phyloP scores from a whole-genome alignment of 2,113 vertebrate genomes.

The Phylloscopus trochiloides region DNA sequence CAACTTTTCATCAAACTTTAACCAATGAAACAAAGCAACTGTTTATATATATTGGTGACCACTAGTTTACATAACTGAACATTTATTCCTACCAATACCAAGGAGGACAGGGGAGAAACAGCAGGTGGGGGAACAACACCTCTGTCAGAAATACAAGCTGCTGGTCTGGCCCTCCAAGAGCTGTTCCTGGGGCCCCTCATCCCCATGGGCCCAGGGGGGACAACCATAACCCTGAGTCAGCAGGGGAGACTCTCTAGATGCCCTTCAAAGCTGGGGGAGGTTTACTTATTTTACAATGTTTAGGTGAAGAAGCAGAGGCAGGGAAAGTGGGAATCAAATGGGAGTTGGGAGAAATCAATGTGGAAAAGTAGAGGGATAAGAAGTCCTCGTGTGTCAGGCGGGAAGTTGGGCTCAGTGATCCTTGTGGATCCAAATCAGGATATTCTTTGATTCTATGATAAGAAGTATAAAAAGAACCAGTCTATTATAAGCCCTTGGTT shows the following conservation, averaged over 20 bases:
- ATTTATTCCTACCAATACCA: background rate
- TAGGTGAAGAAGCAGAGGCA: background rate
- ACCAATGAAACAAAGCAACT: background rate
- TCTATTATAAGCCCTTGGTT: background rate
- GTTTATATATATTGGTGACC: background rate
- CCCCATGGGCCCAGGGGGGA: rapidly evolving
- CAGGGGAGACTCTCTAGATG: background rate
- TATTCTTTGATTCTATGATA: background rate
- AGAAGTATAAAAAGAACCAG: background rate
- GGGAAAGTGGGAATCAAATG: background rate
- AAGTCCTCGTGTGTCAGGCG: background rate
- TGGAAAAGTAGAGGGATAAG: background rate
- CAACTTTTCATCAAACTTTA: background rate
- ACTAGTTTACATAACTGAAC: background rate
- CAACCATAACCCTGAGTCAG: background rate
- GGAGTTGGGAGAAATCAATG: background rate
- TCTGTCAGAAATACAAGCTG: background rate
- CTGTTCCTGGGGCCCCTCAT: background rate
- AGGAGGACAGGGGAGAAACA: background rate
- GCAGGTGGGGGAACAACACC: rapidly evolving
- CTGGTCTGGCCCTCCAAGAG: background rate
- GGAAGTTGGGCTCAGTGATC: background rate
- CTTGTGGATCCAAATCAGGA: background rate
- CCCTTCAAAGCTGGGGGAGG: background rate
- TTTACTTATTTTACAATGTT: background rate